Base-by-base conservation (phyloP, 2,113 vertebrate species). In the Etheostoma spectabile region DNA sequence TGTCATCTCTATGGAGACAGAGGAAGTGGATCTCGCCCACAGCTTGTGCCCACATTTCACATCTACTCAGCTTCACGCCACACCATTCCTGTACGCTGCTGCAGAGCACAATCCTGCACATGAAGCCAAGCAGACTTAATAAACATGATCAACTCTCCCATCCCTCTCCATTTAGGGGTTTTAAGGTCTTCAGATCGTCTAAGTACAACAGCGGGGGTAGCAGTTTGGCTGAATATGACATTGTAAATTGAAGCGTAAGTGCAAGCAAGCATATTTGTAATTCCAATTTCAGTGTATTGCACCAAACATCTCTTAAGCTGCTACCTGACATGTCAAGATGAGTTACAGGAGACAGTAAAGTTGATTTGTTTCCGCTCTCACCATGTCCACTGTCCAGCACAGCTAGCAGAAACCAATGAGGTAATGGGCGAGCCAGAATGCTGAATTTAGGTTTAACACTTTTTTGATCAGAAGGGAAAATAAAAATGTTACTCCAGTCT, bases 41-140 rank as follows among this genome's bases (percentile, higher is more conserved):
- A 94, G 91, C 92, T 87, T 90, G 90, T 90, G 90, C 83, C 90
- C 91, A 91, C 85, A 88, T 90, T 93, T 95, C 94, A 93, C 91
- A 93, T 93, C 88, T 83, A 91, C 82, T 95, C 90, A 91, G 77
- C 89, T 73, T 95, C 93, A 93, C 42, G 67, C 83, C 64, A 64
- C 82, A 76, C 82, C 60, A 83, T 84, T 88, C 71, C 85, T 89
- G 86, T 52, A 81, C 84, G 79, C 87, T 83, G 92, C 86, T 51
- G 77, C 60, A 45, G 73, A 89, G 77, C 78, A 82, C 64, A 42
- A 84, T 79, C 81, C 79, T 57, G 67, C 65, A 79, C 81, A 83
- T 84, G 84, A 90, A 91, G 90, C 79, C 80, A 88, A 80, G 80
- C 89, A 88, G 84, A 93, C 90, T 79, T 93, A 92, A 92, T 90